Percentiles rank a stretch among this genome's conserved stretches.
Evolutionary conservation across 2,888 invertebrate genomes (phyloP).

Genomic region (Tetropium fuscum): DNA sequence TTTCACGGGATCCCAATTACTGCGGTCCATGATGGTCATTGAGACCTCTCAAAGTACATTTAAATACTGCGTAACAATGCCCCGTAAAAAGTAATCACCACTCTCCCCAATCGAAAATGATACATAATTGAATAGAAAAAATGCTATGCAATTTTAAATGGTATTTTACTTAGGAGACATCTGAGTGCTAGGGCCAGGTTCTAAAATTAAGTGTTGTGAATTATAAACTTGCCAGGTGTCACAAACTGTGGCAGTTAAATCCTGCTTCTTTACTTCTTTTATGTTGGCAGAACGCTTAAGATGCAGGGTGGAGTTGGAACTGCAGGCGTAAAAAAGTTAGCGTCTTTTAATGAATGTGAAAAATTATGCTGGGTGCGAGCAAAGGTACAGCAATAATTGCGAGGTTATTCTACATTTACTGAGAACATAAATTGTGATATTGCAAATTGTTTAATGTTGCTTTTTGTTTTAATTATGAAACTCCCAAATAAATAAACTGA

Average conservation of each 20-base stretch:
- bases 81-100: conserved; percentile 1
- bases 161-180: conserved; percentile 5
- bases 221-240: conserved; percentile 23
- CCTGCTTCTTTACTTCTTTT: conserved; percentile 16
- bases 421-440: neutral
- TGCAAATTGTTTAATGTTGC: too few relatives aligned
- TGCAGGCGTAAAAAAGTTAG: conserved; percentile 5
- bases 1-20: conserved; percentile 3
- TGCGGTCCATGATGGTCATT: conserved; percentile 4
- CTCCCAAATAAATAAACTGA: too few relatives aligned
- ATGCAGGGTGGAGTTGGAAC: neutral
- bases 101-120: neutral
- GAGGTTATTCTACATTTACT: neutral
- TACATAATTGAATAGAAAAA: conserved; percentile 15
- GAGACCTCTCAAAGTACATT: neutral
- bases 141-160: conserved; percentile 6
- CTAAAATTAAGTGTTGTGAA: conserved; percentile 21
- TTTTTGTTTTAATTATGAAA: too few relatives aligned
- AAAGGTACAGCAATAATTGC: neutral
- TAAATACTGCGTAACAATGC: neutral
- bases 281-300: neutral
- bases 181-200: conserved; percentile 13
- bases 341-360: conserved; percentile 8
- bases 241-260: conserved; percentile 17
- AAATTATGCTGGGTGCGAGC: neutral